Evolutionary conservation across 2,888 invertebrate genomes (phyloP).

Genomic region (Drosophila macrospina): DNA sequence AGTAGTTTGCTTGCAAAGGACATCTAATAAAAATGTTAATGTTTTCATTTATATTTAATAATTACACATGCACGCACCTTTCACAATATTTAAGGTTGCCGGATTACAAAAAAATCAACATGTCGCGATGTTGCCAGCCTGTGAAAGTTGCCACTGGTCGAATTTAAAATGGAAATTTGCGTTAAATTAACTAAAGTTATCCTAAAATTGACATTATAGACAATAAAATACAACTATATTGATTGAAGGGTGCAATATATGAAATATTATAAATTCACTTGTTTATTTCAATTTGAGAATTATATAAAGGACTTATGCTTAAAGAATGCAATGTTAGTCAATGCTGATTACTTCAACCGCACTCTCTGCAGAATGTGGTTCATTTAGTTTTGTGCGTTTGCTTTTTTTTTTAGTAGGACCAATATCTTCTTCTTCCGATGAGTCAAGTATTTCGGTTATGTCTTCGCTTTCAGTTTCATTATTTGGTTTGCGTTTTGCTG

Average conservation of each 20-base stretch:
- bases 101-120: conserved; percentile 3
- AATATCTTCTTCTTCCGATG: conserved; percentile 73
- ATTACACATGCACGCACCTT: conserved; percentile 44
- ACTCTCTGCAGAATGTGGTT: conserved; percentile 4
- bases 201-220: not conserved
- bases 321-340: conserved; percentile 54
- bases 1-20: conserved; percentile 66
- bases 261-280: conserved; percentile 11
- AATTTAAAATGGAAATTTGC: not conserved
- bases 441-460: conserved; percentile 78
- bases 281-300: conserved; percentile 32
- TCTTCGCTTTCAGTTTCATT: conserved; percentile 45
- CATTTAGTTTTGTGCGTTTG: conserved; percentile 57
- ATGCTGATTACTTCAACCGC: conserved; percentile 71
- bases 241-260: not conserved
- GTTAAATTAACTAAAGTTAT: too few species aligned
- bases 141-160: not conserved
- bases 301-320: not conserved
- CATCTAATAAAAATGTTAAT: conserved; percentile 66
- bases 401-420: conserved; percentile 68
- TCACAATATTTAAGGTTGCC: conserved; percentile 30
- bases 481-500: conserved; percentile 77
- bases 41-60: conserved; percentile 52
- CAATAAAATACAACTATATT: not conserved
- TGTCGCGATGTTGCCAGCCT: conserved; percentile 28